phyloP scores from a whole-genome alignment of 2,797 vertebrate genomes.

The Tapirus indicus region DNA sequence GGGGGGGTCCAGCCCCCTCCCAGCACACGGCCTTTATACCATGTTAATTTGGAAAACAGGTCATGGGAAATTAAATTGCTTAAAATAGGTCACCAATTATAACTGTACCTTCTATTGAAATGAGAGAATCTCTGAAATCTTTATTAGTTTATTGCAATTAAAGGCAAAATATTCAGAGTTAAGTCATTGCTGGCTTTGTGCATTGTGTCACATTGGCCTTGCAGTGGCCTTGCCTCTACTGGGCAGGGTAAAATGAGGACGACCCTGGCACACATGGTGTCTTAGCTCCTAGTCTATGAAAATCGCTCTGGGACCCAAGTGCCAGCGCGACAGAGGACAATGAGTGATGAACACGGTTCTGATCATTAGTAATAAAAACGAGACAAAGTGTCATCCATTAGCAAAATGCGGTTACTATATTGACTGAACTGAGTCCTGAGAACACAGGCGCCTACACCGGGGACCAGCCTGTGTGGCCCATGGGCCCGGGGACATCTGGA shows the following conservation, averaged over 20 bases:
- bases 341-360: constrained; percentile 58
- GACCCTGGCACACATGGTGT: constrained; percentile 56
- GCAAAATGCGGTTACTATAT: constrained; percentile 26
- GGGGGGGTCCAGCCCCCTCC: constrained; percentile 79
- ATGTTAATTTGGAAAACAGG: constrained; percentile 90
- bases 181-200: constrained; percentile 79
- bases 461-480: not conserved
- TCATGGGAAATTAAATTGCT: constrained; percentile 91
- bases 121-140: constrained; percentile 86
- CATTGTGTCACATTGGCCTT: constrained; percentile 65
- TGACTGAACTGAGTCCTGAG: not conserved
- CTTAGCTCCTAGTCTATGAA: constrained; percentile 18
- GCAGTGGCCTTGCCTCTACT: not conserved
- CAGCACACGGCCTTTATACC: constrained; percentile 84
- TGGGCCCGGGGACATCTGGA: too few relatives aligned
- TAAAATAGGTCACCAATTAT: constrained; percentile 90
- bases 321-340: constrained; percentile 65
- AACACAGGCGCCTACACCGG: not conserved
- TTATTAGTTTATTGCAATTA: constrained; percentile 88
- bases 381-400: not conserved
- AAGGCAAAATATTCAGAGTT: constrained; percentile 83
- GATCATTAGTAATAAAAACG: constrained; percentile 63
- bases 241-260: constrained; percentile 59
- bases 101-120: constrained; percentile 88
- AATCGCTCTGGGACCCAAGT: constrained; percentile 21